phyloP scores from a whole-genome alignment of 92 coral and sea anemone species.

The Phenganax subtilis region DNA sequence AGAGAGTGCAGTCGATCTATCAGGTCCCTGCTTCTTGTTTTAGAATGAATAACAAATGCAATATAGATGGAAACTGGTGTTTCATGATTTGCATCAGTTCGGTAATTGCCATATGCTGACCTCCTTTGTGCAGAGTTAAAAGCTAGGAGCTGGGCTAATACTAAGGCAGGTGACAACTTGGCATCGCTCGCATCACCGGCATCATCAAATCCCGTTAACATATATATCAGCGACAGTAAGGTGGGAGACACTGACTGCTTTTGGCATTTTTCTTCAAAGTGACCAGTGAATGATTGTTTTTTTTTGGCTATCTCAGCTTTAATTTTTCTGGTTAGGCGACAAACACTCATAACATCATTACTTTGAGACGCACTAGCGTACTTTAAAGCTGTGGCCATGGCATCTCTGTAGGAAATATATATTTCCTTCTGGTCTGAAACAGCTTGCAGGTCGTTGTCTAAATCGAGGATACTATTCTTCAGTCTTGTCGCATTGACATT shows the following conservation, averaged over 20 bases:
- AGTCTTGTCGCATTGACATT: slow-evolving; percentile 18
- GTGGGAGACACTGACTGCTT: slow-evolving; percentile 26
- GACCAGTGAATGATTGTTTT: not conserved
- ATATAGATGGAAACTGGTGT: slow-evolving; percentile 14
- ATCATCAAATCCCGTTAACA: slow-evolving; percentile 8
- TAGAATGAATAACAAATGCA: slow-evolving; percentile 17
- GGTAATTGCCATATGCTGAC: not conserved
- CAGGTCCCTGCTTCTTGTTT: slow-evolving; percentile 19
- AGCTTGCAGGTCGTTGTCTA: slow-evolving; percentile 27
- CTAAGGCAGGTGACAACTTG: slow-evolving; percentile 9
- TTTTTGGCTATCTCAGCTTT: slow-evolving; percentile 1
- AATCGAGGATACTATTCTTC: slow-evolving; percentile 11
- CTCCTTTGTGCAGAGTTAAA: slow-evolving; percentile 7
- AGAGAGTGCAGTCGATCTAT: not conserved
- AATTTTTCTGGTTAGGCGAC: slow-evolving; percentile 1
- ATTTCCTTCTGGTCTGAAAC: slow-evolving; percentile 28
- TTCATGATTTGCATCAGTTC: slow-evolving; percentile 10
- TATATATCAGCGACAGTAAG: not conserved
- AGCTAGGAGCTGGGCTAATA: slow-evolving; percentile 8
- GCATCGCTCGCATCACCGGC: not conserved
- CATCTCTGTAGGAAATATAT: slow-evolving; percentile 16
- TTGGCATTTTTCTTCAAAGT: slow-evolving; percentile 13
- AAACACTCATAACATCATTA: slow-evolving; percentile 4
- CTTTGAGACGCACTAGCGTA: slow-evolving; percentile 5
- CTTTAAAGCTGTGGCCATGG: slow-evolving; percentile 13